Base-by-base conservation (phyloP, 1,140 invertebrate genomes). In the Luehdorfia chinensis region DNA sequence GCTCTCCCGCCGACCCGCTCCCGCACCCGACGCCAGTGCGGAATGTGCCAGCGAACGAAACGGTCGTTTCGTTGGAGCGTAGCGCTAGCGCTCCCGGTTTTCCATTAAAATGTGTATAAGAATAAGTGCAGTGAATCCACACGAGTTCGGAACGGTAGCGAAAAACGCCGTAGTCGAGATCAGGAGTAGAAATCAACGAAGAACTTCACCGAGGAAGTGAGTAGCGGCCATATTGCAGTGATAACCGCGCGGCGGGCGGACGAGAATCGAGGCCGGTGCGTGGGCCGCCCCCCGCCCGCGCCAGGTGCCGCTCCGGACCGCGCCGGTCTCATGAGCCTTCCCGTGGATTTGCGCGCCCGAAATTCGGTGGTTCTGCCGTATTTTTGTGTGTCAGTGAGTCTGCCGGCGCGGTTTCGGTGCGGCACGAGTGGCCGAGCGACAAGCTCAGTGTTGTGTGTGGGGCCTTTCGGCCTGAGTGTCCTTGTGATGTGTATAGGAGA, bases 31-130 rank as follows among this genome's bases (percentile, higher is more conserved):
- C 74, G 72, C 77, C 81, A 85, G 81, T 85, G 76, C 85, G 84
- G 78, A 85, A 84, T 87, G 84, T 86, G 87, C 85, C 88, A 87
- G 88, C 89, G 87, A 88, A 90, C 89, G 89, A 88, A 90, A 89
- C 88, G 84, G 80, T 88, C 84, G 87, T 87, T 88, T 85, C 88
- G 86, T 84, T 84, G 83, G 88, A 88, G 87, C 86, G 85, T 81
- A 81, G 77, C 71, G 74, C 79, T 69, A 80, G 77, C 79, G 83
- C 83, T 86, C 83, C 79, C 77, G 66, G 77, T 86, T 83, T 83
- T 78, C 76, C 70, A 77, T 79, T 86, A 86, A 86, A 86, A 86
- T 86, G 83, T 86, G 83, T 84, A 86, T 86, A 84, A 86, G 83
- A 83, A 84, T 84, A 80, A 84, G 79, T 84, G 76, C 79, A 86